These are phyloP conservation scores for Empidonax alnorum DNA, from an alignment of 2,113 vertebrate species.

Conservation along the genomic window DNA sequence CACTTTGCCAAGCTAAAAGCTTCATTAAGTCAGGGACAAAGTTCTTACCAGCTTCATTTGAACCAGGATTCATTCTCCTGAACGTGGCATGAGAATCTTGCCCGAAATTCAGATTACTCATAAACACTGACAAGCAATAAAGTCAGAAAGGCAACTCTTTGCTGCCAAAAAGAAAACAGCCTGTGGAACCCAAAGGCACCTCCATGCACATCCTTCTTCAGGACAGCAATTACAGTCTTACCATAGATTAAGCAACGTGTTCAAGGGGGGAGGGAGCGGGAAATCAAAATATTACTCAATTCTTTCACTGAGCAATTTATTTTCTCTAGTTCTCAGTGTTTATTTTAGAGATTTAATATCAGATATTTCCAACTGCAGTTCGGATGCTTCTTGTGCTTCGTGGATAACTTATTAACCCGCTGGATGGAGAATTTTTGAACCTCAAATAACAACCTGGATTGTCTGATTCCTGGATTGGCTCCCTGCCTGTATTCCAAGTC, in stretches of 20 bases:
- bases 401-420: constrained; percentile 41
- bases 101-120: not conserved
- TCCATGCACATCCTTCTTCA: not conserved
- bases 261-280: not conserved
- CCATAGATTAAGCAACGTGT: not conserved
- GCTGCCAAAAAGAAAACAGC: not conserved
- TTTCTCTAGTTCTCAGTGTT: constrained; percentile 21
- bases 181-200: not conserved
- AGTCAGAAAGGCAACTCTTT: not conserved
- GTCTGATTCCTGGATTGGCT: constrained; percentile 18
- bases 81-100: not conserved
- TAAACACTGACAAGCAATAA: not conserved
- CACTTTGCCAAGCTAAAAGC: not conserved
- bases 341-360: constrained; percentile 55
- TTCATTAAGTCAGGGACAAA: not conserved
- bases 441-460: not conserved
- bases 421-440: not conserved
- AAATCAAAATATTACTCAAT: constrained; percentile 16
- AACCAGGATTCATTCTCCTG: not conserved
- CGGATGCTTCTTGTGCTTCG: not conserved
- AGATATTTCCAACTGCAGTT: not conserved
- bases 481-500: not conserved
- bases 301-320: not conserved
- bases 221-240: not conserved
- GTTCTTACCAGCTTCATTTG: not conserved